Conservation (phyloP, 2,888 invertebrate species). For the Bembecia ichneumoniformis region DNA sequence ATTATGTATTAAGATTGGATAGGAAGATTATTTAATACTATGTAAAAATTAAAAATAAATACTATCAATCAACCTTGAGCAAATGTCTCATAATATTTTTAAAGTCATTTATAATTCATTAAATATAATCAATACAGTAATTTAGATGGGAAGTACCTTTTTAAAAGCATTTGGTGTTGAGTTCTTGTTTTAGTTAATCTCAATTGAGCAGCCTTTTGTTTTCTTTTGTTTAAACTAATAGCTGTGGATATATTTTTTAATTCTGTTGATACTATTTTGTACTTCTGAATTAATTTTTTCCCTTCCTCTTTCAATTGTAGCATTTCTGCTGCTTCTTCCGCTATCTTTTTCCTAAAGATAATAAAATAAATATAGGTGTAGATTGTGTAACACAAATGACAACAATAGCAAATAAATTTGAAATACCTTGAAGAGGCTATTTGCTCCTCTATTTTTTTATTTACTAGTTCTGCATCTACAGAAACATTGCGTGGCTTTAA, state of each 20-base stretch:
- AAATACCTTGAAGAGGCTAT: slow-evolving; percentile 53
- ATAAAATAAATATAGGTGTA: background rate
- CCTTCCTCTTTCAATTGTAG: slow-evolving; percentile 55
- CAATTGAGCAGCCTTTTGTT: slow-evolving; percentile 46
- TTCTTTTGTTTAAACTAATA: slow-evolving; percentile 53
- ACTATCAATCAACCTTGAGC: too few relatives aligned
- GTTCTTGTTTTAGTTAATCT: slow-evolving; percentile 47
- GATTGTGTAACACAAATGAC: slow-evolving; percentile 11
- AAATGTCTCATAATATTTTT: too few relatives aligned
- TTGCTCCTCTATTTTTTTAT: slow-evolving; percentile 42
- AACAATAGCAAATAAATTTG: background rate
- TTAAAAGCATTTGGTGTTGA: slow-evolving; percentile 54
- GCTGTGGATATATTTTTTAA: slow-evolving; percentile 54
- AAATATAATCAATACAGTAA: too few relatives aligned
- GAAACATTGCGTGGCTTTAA: slow-evolving; percentile 46
- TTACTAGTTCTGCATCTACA: slow-evolving; percentile 17
- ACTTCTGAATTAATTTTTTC: slow-evolving; percentile 47
- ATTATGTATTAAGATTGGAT: too few relatives aligned
- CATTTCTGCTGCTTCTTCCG: slow-evolving; percentile 57
- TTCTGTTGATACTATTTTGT: slow-evolving; percentile 58
- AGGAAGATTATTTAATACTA: too few relatives aligned
- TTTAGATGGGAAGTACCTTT: slow-evolving; percentile 38
- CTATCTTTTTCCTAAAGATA: slow-evolving; percentile 50
- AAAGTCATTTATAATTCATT: too few relatives aligned
- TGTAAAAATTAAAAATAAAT: too few relatives aligned